Percentiles rank a stretch among this genome's conserved stretches.
These are phyloP conservation scores for Colletes latitarsis DNA, from an alignment of 1,140 invertebrate genomes.

Conservation along the genomic window DNA sequence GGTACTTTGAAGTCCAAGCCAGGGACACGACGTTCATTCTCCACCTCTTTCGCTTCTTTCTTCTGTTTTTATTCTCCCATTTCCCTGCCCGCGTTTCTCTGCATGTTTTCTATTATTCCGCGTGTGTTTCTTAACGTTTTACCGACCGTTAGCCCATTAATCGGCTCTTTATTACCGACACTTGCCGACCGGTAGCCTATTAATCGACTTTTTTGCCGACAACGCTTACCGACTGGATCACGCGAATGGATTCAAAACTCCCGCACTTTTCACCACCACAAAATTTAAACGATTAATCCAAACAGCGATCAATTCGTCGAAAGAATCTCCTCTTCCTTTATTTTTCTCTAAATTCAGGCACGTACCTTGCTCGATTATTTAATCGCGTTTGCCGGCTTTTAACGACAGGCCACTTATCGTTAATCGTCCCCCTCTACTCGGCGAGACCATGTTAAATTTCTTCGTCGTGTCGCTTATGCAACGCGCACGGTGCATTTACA, in stretches of 20 bases:
- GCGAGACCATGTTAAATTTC: not conserved
- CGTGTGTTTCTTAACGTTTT: not conserved
- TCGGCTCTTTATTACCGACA: no score
- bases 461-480: slow-evolving; percentile 9
- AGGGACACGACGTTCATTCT: slow-evolving; percentile 39
- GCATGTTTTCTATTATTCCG: not conserved
- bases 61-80: slow-evolving; percentile 2
- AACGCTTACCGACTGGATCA: no score
- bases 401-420: slow-evolving; percentile 11
- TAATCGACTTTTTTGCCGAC: no score
- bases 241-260: no score
- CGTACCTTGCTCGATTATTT: slow-evolving; percentile 22
- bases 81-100: not conserved
- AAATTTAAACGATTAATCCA: no score
- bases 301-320: no score
- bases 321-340: not conserved
- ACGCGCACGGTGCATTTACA: slow-evolving; percentile 13
- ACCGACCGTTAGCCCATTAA: no score
- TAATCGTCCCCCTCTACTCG: slow-evolving; percentile 12
- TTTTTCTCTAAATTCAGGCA: not conserved
- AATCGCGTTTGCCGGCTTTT: slow-evolving; percentile 17
- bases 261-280: no score
- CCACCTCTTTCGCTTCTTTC: not conserved
- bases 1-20: slow-evolving; percentile 62
- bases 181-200: no score